Conservation (phyloP, 2,113 vertebrate species). For the Pseudorectes ferrugineus region DNA sequence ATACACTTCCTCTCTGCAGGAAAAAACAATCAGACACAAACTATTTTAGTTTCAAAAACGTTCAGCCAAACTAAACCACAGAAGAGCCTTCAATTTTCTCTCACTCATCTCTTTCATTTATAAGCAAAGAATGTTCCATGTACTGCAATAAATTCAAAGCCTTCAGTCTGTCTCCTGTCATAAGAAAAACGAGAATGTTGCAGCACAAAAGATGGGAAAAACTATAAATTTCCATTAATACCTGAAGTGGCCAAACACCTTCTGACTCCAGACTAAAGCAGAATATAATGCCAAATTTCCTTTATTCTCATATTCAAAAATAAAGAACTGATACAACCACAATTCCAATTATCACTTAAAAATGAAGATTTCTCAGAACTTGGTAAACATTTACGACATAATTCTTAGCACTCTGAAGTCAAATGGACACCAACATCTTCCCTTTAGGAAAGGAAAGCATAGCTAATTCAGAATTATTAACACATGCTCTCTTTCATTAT, state of each 20-base stretch:
- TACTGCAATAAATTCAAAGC: not conserved
- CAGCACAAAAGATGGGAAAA: not conserved
- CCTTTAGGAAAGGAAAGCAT: not conserved
- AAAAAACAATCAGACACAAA: not conserved
- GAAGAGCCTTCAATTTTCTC: not conserved
- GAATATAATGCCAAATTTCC: not conserved
- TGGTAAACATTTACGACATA: not conserved
- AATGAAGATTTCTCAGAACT: not conserved
- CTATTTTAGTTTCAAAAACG: not conserved
- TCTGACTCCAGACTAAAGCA: not conserved
- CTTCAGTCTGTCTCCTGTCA: not conserved
- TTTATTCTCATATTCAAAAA: not conserved
- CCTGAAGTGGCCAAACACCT: not conserved
- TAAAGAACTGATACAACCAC: not conserved
- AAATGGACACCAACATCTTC: not conserved
- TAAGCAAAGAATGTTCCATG: not conserved
- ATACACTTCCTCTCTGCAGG: not conserved
- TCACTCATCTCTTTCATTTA: not conserved
- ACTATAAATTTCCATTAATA: not conserved
- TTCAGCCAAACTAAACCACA: not conserved
- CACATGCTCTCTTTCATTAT: not conserved
- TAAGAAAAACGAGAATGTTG: not conserved
- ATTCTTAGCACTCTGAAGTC: not conserved
- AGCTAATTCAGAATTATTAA: conserved; percentile 16
- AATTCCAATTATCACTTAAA: not conserved